Conservation (phyloP, 2,113 vertebrate species). For the Paradoxurus hermaphroditus region DNA sequence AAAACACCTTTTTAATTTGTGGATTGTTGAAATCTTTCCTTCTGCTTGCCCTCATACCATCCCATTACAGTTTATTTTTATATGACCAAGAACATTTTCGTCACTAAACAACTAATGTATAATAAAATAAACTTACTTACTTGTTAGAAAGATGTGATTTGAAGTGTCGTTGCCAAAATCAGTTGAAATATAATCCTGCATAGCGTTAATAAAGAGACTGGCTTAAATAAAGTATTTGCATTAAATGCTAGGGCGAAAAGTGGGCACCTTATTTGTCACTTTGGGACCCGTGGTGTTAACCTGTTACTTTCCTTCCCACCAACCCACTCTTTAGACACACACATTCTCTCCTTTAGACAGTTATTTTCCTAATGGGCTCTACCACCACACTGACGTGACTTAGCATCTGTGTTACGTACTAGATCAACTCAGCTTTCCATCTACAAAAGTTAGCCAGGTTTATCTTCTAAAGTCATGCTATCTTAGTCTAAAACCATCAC, state of each 20-base stretch:
- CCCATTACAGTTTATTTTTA: constrained; percentile 47
- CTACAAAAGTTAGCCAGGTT: neutral
- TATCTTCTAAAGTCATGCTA: neutral
- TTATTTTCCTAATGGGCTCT: neutral
- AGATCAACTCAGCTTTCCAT: neutral
- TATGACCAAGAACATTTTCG: constrained; percentile 2
- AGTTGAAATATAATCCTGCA: neutral
- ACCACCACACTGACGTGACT: neutral
- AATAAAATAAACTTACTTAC: constrained; percentile 49
- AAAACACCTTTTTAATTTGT: neutral
- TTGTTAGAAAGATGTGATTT: constrained; percentile 55
- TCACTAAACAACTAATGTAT: constrained; percentile 18
- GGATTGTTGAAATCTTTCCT: neutral
- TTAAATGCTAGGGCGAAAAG: neutral
- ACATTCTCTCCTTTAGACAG: neutral
- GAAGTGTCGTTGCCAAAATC: neutral
- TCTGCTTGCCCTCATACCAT: neutral
- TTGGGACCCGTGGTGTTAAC: neutral
- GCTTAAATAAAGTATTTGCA: neutral
- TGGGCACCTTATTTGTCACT: neutral
- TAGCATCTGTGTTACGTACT: neutral
- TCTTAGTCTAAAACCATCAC: neutral
- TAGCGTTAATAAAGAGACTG: neutral
- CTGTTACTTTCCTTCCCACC: neutral
- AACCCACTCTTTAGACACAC: neutral